Percentiles rank a stretch among this genome's conserved stretches.
Evolutionary conservation across 2,113 vertebrate genomes (phyloP).

Genomic region (Spermophilus dauricus): DNA sequence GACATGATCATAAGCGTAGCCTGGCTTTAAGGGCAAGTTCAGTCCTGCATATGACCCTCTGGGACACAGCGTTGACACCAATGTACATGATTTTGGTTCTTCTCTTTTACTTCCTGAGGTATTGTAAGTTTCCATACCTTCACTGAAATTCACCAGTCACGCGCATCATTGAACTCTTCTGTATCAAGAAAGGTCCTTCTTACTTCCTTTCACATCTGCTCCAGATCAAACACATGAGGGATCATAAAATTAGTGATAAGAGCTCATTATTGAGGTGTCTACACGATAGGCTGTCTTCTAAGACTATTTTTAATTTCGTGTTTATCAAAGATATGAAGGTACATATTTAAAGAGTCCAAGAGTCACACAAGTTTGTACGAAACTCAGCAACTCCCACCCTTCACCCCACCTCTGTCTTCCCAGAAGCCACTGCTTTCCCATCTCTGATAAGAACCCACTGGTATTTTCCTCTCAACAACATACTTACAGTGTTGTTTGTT

Average conservation of each 20-base stretch:
- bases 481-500: not conserved
- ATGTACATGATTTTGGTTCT: not conserved
- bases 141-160: not conserved
- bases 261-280: constrained; percentile 13
- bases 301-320: constrained; percentile 16
- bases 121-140: not conserved
- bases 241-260: constrained; percentile 51
- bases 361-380: not conserved
- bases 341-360: not conserved
- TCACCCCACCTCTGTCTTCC: not conserved
- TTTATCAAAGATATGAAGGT: constrained; percentile 26
- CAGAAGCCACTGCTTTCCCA: not conserved
- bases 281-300: not conserved
- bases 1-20: not conserved
- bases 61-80: no score
- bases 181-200: not conserved
- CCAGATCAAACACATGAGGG: not conserved
- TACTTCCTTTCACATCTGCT: constrained; percentile 12
- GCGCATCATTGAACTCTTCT: not conserved
- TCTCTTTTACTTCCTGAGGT: not conserved
- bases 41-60: not conserved
- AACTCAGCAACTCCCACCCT: not conserved
- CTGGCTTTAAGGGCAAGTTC: not conserved
- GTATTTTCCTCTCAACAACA: not conserved
- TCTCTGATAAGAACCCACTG: not conserved